Evolutionary conservation across 2,113 vertebrate species (phyloP).

Genomic region (Pollimyrus isidori): DNA sequence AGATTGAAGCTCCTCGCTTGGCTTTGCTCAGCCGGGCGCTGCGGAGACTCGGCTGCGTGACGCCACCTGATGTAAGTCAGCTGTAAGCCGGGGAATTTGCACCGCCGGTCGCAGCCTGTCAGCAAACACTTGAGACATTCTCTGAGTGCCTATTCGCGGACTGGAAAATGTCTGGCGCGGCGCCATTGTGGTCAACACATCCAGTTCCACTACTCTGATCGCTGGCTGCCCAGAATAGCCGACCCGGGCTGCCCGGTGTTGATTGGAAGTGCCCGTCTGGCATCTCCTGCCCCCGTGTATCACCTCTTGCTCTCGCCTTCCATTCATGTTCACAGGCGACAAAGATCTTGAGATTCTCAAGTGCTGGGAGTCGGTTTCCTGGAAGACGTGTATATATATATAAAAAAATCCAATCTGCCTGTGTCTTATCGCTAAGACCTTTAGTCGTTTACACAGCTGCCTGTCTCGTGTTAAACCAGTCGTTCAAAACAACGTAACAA

Average conservation of each 20-base stretch:
- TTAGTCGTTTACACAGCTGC: neutral
- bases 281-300: neutral
- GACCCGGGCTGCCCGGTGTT: neutral
- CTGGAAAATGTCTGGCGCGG: neutral
- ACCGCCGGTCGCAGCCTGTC: neutral
- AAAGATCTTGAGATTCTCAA: neutral
- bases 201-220: neutral
- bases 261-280: neutral
- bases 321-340: neutral
- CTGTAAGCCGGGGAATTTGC: neutral
- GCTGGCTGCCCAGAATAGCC: neutral
- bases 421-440: neutral
- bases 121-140: conserved; percentile 1
- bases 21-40: neutral
- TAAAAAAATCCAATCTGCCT: neutral
- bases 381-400: too few species aligned
- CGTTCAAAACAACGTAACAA: neutral
- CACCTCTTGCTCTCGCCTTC: neutral
- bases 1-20: neutral
- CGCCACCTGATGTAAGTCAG: neutral
- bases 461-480: neutral
- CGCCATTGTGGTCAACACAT: neutral
- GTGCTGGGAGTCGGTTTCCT: neutral
- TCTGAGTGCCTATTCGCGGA: neutral
- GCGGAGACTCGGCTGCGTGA: neutral